phyloP scores from a whole-genome alignment of 2,113 vertebrate species.

The Spea multiplicata region DNA sequence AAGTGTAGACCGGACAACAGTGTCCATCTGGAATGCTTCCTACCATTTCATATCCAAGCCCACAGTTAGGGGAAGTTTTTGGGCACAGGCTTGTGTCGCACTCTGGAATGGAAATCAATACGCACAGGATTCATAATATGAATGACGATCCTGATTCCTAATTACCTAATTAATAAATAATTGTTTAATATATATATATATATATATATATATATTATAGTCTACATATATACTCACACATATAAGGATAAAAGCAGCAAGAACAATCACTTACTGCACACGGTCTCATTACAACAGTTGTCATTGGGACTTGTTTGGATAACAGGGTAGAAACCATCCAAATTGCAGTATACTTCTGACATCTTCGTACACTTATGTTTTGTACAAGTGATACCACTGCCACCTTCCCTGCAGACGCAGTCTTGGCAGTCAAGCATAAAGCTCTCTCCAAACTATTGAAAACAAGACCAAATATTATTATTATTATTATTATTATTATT shows the following conservation, averaged over 20 bases:
- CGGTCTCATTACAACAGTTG: constrained; percentile 69
- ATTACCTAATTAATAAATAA: too few relatives aligned
- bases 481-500: too few relatives aligned
- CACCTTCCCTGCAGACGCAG: constrained; percentile 78
- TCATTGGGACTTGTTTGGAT: constrained; percentile 67
- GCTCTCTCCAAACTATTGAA: constrained; percentile 76
- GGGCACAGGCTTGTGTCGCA: constrained; percentile 76
- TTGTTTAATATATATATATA: too few relatives aligned
- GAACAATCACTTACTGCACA: constrained; percentile 76
- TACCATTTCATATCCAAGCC: constrained; percentile 64
- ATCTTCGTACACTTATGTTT: constrained; percentile 64
- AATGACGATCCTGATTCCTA: too few relatives aligned
- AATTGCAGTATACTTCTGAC: constrained; percentile 54
- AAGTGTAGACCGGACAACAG: constrained; percentile 79
- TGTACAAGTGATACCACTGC: constrained; percentile 71
- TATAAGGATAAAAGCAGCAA: neutral
- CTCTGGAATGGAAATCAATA: constrained; percentile 59
- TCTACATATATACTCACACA: too few relatives aligned
- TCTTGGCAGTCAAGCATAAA: constrained; percentile 84
- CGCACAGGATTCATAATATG: too few relatives aligned
- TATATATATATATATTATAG: too few relatives aligned
- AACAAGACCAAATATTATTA: constrained; percentile 14
- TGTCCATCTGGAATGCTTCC: constrained; percentile 60
- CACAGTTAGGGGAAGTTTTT: constrained; percentile 57
- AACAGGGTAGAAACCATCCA: constrained; percentile 71